Percentiles rank a stretch among this genome's conserved stretches.
phyloP scores from a whole-genome alignment of 2,113 vertebrate genomes.

The Myiagra hebetior region DNA sequence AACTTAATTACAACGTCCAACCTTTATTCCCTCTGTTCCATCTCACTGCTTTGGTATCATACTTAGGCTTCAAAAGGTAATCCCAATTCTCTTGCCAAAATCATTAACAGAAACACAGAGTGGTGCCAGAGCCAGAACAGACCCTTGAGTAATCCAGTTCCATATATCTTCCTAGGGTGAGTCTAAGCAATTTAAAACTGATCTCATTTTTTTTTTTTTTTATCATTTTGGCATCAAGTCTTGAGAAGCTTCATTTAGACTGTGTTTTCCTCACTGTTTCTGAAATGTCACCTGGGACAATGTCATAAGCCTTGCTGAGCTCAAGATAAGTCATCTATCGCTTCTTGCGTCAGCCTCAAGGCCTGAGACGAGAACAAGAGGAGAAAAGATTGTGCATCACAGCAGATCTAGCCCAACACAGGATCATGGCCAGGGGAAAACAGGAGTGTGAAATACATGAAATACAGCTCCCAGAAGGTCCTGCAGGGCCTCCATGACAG shows the following conservation, averaged over 20 bases:
- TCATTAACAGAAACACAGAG: background rate
- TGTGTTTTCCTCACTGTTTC: background rate
- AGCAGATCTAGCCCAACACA: background rate
- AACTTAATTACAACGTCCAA: background rate
- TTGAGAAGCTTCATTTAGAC: background rate
- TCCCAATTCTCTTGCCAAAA: background rate
- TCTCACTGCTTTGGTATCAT: background rate
- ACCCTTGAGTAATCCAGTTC: background rate
- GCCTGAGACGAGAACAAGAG: background rate
- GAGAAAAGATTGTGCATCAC: background rate
- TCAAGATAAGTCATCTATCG: background rate
- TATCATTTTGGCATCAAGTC: background rate
- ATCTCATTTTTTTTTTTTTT: background rate
- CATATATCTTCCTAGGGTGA: background rate
- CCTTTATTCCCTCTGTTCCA: background rate
- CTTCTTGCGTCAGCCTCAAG: background rate
- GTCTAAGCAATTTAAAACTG: background rate
- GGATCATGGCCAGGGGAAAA: background rate
- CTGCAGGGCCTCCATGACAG: fast-evolving
- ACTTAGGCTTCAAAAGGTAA: background rate
- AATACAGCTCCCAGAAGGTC: background rate
- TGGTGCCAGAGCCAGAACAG: background rate
- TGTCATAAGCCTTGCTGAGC: background rate
- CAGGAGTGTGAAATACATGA: background rate
- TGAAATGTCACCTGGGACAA: background rate